Percentiles rank a stretch among this genome's conserved stretches.
These are phyloP conservation scores for Eilema sororculum DNA, from an alignment of 2,888 invertebrate genomes.

Conservation along the genomic window DNA sequence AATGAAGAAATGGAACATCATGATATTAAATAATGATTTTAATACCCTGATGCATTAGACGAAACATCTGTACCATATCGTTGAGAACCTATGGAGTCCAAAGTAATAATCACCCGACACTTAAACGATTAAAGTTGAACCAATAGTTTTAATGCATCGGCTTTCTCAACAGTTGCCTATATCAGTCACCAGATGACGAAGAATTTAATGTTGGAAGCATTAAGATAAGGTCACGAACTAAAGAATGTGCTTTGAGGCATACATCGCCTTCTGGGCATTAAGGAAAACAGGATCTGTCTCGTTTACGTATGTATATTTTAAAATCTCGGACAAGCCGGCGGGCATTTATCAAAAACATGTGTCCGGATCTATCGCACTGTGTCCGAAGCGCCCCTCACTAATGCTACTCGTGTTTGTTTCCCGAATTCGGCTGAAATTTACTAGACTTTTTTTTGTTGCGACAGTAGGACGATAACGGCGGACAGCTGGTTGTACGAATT, in stretches of 20 bases:
- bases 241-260: background rate
- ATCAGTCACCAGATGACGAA: constrained; percentile 2
- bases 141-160: constrained; percentile 4
- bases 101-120: background rate
- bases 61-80: constrained; percentile 2
- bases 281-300: background rate
- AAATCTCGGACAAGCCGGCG: constrained; percentile 46
- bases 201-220: constrained; percentile 2
- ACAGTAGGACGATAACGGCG: constrained; percentile 61
- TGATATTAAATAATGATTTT: background rate
- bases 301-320: constrained; percentile 32
- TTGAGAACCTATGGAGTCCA: background rate
- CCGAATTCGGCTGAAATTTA: constrained; percentile 55
- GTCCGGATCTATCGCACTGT: constrained; percentile 65
- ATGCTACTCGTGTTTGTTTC: constrained; percentile 52
- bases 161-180: constrained; percentile 1
- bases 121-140: background rate
- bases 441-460: constrained; percentile 60
- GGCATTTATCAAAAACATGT: constrained; percentile 65
- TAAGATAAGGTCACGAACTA: constrained; percentile 25
- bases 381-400: constrained; percentile 47
- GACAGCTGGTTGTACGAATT: constrained; percentile 62
- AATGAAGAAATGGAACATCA: background rate
- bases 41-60: background rate
- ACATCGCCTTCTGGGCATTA: background rate